Conservation (phyloP, 2,797 vertebrate genomes). For the Philypnodon macrostomus region DNA sequence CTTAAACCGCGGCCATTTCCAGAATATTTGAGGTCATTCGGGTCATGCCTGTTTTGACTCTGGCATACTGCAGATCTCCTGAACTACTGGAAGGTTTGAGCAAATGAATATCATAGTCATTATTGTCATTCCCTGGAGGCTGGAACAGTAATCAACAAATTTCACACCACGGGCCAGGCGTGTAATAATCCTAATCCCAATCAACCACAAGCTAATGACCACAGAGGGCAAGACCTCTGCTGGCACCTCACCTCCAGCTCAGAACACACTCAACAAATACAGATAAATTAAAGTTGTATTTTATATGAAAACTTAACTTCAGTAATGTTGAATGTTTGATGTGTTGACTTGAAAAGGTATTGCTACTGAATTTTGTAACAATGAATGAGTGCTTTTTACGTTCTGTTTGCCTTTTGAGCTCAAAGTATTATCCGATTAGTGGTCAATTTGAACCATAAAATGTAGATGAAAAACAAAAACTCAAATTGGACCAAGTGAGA, state of each 20-base stretch:
- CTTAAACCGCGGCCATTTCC: no score
- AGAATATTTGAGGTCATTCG: neutral
- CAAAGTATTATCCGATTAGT: no score
- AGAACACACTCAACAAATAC: neutral
- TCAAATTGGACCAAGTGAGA: no score
- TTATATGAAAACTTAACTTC: no score
- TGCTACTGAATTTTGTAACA: no score
- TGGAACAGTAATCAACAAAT: slow-evolving; percentile 5
- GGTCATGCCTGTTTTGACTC: neutral
- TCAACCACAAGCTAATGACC: slow-evolving; percentile 9
- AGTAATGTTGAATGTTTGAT: no score
- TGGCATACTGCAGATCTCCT: neutral
- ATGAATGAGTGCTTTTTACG: no score
- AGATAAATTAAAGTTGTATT: no score
- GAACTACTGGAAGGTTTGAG: neutral
- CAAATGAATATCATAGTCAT: neutral
- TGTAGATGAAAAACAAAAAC: no score
- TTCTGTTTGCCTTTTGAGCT: no score
- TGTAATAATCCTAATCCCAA: slow-evolving; percentile 8
- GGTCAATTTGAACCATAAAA: no score
- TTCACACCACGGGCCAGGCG: slow-evolving; percentile 2
- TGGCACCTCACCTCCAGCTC: neutral
- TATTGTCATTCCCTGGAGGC: neutral
- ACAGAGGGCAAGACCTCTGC: slow-evolving; percentile 1
- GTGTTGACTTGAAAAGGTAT: no score